phyloP scores from a whole-genome alignment of 1,140 invertebrate genomes.

The Anastrepha obliqua region DNA sequence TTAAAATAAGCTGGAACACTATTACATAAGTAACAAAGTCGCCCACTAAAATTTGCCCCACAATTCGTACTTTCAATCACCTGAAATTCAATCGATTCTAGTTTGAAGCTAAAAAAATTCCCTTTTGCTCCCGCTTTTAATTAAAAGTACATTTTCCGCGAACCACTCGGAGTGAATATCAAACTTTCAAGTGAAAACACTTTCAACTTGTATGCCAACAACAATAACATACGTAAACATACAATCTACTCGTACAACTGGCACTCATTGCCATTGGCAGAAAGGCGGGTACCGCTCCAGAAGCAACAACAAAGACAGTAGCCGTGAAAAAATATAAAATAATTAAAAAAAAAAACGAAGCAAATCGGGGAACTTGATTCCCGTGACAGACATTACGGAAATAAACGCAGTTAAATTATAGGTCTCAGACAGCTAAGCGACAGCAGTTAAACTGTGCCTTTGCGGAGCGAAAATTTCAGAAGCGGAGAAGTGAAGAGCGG shows the following conservation, averaged over 20 bases:
- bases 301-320: neutral
- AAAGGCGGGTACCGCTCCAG: too few relatives aligned
- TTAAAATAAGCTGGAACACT: too few relatives aligned
- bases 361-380: slow-evolving; percentile 19
- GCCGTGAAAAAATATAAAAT: neutral
- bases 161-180: too few relatives aligned
- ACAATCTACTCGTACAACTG: neutral
- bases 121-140: too few relatives aligned
- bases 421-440: slow-evolving; percentile 27
- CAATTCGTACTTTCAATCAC: too few relatives aligned
- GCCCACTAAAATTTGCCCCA: too few relatives aligned
- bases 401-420: slow-evolving; percentile 50
- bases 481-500: neutral
- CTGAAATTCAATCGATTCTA: too few relatives aligned
- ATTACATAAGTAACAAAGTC: too few relatives aligned
- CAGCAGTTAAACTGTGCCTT: slow-evolving; percentile 19
- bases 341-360: neutral
- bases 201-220: neutral
- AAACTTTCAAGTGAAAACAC: neutral
- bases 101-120: too few relatives aligned
- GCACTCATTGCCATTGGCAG: neutral
- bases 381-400: slow-evolving; percentile 52
- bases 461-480: neutral
- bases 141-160: too few relatives aligned
- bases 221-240: neutral